Evolutionary conservation across 1,140 invertebrate genomes (phyloP).

Genomic region (Hycleus phaleratus): DNA sequence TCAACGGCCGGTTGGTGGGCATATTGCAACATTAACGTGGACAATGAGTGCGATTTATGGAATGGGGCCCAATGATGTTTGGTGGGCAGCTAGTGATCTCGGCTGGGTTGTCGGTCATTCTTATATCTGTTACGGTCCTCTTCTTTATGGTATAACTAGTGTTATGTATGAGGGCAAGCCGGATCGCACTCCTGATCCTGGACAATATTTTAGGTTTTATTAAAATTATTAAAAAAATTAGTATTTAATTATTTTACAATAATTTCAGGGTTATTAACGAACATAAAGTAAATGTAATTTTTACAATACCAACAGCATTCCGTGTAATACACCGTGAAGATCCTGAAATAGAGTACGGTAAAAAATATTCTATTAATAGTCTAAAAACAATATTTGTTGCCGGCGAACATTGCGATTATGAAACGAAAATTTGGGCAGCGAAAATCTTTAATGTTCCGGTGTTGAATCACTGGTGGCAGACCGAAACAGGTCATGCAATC

Average conservation of each 20-base stretch:
- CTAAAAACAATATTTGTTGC: constrained; percentile 79
- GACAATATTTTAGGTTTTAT: constrained; percentile 74
- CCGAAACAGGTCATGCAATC: constrained; percentile 85
- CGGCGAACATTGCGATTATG: constrained; percentile 89
- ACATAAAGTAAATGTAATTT: constrained; percentile 75
- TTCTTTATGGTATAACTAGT: constrained; percentile 73
- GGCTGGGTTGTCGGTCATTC: constrained; percentile 94
- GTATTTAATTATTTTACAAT: constrained; percentile 3
- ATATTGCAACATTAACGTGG: constrained; percentile 77
- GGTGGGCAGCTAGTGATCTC: constrained; percentile 79
- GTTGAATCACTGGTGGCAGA: constrained; percentile 96
- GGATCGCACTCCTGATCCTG: constrained; percentile 83
- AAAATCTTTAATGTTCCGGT: constrained; percentile 74
- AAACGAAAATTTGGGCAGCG: constrained; percentile 82
- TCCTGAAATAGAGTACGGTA: constrained; percentile 56
- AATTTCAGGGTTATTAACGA: constrained; percentile 69
- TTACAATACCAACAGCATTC: constrained; percentile 85
- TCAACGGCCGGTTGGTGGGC: constrained; percentile 76
- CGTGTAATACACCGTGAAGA: constrained; percentile 74
- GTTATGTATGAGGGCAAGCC: constrained; percentile 93
- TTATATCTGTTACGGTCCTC: constrained; percentile 87
- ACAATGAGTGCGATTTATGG: constrained; percentile 78
- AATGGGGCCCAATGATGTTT: constrained; percentile 70
- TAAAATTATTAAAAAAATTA: background rate
- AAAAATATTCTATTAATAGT: constrained; percentile 62